Conservation (phyloP, 2,797 vertebrate genomes). For the Tenualosa thibaudeaui region DNA sequence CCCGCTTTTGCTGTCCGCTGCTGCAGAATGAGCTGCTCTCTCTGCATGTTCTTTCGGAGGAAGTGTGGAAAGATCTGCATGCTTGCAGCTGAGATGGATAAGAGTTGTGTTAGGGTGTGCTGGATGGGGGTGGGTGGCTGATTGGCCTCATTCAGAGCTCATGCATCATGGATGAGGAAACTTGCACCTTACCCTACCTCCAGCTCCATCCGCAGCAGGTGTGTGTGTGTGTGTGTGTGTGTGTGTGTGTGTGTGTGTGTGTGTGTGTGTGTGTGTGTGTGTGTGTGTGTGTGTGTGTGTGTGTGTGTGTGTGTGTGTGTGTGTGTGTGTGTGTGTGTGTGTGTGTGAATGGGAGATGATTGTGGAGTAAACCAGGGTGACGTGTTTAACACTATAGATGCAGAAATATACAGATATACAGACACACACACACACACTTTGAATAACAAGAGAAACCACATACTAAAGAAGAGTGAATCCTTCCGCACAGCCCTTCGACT, state of each 20-base stretch:
- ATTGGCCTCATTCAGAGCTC: conserved; percentile 63
- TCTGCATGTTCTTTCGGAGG: conserved; percentile 61
- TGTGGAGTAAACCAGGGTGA: conserved; percentile 39
- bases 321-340: conserved; percentile 24
- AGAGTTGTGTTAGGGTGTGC: conserved; percentile 59
- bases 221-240: not conserved
- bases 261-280: conserved; percentile 23
- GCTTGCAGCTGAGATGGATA: conserved; percentile 63
- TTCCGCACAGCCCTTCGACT: not conserved
- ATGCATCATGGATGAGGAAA: conserved; percentile 64
- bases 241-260: conserved; percentile 8
- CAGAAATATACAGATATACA: not conserved
- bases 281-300: not conserved
- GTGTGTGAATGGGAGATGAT: conserved; percentile 38
- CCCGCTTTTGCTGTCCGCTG: conserved; percentile 61
- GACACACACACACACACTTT: conserved; percentile 18
- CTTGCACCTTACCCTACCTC: not conserved
- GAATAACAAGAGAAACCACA: not conserved
- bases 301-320: not conserved
- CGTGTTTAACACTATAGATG: not conserved
- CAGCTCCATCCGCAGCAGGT: not conserved
- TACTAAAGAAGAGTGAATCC: not conserved
- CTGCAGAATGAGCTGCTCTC: conserved; percentile 76
- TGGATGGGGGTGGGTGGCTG: conserved; percentile 54
- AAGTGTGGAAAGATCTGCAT: conserved; percentile 60